Evolutionary conservation across 2,888 invertebrate genomes (phyloP), one percentile per base, ranked within the genome.

Genomic region (Entomobrya proxima): DNA sequence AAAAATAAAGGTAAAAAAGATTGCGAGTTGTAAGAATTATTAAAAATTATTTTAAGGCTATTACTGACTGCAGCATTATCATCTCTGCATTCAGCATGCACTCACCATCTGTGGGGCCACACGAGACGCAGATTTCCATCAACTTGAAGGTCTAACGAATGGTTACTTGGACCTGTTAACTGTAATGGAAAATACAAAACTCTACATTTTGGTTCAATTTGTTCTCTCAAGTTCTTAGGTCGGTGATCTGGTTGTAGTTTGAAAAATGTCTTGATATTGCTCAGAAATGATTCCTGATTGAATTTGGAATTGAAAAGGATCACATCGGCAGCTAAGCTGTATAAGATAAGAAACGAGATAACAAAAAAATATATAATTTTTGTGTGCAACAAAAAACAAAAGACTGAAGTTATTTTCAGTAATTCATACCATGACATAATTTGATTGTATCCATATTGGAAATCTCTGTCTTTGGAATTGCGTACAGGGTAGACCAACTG

Each of bases 391-490:
- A 21, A 61, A 40, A 64, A 84, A 69, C 27, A 78, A 47, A 72
- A 67, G 3, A 35, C 32, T 9, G 18, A 37, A 21, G 2, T 64
- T 13, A 9, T 58, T 67, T 47, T 24, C 58, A 27, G 72, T 85
- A 15, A 84, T 67, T 77, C 69, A 76, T 92, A 95, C 95, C 95
- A 94, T 15, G 95, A 94, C 47, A 94, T 92, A 69, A 96, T 94
- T 92, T 96, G 95, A 92, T 95, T 96, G 88, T 95, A 94, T 1
- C 95, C 95, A 92, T 94, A 96, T 91, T 96, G 95, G 88, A 95
- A 94, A 91, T 96, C 95, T 86, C 95, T 92, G 58, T 94, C 93
- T 90, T 95, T 94, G 0, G 93, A 93, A 82, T 94, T 93, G 72
- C 93, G 92, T 15, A 94, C 94, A 0, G 96, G 95, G 92, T 95